Percentiles rank a stretch among this genome's conserved stretches.
Evolutionary conservation across 2,797 vertebrate species (phyloP).

Genomic region (Stomatorhinus walkeri): DNA sequence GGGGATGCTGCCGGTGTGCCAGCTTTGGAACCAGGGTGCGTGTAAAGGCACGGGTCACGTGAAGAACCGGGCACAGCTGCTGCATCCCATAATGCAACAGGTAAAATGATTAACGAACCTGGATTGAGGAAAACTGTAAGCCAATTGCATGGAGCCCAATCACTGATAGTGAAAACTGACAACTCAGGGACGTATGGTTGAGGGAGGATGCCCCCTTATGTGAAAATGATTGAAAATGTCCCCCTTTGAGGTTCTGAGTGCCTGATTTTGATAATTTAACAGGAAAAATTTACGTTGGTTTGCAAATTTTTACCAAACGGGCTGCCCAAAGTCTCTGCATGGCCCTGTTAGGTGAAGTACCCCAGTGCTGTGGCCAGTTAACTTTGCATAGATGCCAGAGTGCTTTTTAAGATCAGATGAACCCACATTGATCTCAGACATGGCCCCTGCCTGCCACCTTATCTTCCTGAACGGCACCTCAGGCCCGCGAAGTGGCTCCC

Average conservation of each 20-base stretch:
- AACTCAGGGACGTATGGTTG: background rate
- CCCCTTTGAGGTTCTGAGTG: background rate
- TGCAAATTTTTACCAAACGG: background rate
- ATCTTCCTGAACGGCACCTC: background rate
- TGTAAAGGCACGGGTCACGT: background rate
- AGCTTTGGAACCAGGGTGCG: background rate
- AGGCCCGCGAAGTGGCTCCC: background rate
- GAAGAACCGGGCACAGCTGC: background rate
- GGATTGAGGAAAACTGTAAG: background rate
- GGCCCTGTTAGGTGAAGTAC: background rate
- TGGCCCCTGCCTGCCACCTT: background rate
- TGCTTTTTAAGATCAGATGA: background rate
- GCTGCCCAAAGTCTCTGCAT: background rate
- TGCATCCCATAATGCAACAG: background rate
- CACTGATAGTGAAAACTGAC: background rate
- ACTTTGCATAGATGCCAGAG: background rate
- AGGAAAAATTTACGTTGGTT: background rate
- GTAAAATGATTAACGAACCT: background rate
- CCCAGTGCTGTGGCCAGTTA: background rate
- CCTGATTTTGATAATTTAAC: background rate
- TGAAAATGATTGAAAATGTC: background rate
- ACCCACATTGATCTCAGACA: background rate
- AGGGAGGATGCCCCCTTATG: background rate
- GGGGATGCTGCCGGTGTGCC: conserved; percentile 17
- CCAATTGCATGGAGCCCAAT: background rate